Evolutionary conservation across 1,140 invertebrate species (phyloP), one percentile per base, ranked within the genome.

Genomic region (Xylocopa sonorina): DNA sequence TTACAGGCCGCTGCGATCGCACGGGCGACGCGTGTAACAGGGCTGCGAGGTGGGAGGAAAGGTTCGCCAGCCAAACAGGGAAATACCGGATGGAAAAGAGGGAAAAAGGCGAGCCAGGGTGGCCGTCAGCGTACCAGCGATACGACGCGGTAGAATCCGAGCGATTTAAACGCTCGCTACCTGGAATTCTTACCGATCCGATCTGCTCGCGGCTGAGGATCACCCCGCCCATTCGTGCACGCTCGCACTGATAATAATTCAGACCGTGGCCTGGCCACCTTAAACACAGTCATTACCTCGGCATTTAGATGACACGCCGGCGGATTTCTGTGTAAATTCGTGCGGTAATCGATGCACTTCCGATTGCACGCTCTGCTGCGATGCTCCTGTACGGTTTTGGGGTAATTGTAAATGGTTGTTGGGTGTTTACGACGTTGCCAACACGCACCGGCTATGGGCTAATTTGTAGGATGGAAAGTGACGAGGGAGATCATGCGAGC

Each of bases 141-240:
- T 48, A 63, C 14, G 34, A 69, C 55, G 64, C 32, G 55, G 46
- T 62, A 67, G 73, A 82, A 73, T 82, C 64, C 62, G 34, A 57
- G 79, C 75, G 74, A 82, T 82, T 84, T 80, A 76, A 82, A 82
- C 78, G 66, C 58, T 67, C 64, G 67, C 80, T 46, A 43, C 50
- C 24, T 6, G 57, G 76, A 79, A 80, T 67, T 71, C 32, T 34
- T n/a, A n/a, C 51, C 55, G 48, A 84, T 80, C 63, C 76, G 75
- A 82, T 82, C 76, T 75, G 48, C 53, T 48, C 57, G 48, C 41
- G 24, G 57, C 48, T 9, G 21, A 21, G 62, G 18, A 64, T 48
- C 74, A 80, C 76, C 74, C 85, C 81, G 85, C 76, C 84, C 85
- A 82, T 87, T 78, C 75, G 67, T 51, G 80, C 79, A 67, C 41